Base-by-base conservation (phyloP, 2,888 invertebrate genomes). In the Aproaerema taeniolella region DNA sequence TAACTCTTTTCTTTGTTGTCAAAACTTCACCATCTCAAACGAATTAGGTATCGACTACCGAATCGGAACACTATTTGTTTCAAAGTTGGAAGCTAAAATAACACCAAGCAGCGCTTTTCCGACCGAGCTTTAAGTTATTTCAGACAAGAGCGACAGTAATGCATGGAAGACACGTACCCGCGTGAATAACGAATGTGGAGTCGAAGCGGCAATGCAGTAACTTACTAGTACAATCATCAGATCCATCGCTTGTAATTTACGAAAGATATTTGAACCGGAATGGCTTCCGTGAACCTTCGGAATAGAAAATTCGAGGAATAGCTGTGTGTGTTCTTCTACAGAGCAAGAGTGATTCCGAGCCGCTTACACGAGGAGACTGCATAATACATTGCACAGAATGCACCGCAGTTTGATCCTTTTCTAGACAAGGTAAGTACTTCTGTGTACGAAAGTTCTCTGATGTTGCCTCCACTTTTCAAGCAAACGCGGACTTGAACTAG, bases 331-430 rank as follows among this genome's bases (percentile, higher is more conserved):
- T 75, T 73, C 69, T 64, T 64, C 56, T 62, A 49, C 55, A 58
- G 55, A 49, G 56, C 61, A 43, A 60, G 67, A 77, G 80, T 74
- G 80, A 76, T 76, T 78, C 66, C 66, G 75, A 79, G 80, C 74
- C 74, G 81, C 80, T 80, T 79, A 80, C 72, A 73, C 63, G 59
- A 66, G 65, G 70, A 67, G 68, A 74, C 82, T 86, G 86, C 86
- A 86, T 86, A 85, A 86, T 82, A 83, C 81, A 86, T 85, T 70
- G 76, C 75, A 65, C 73, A 62, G 82, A 82, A 81, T 85, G 86
- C 81, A 80, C 80, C 77, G 57, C 82, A 83, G 77, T 81, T 81
- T 82, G 82, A 85, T 85, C 83, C 81, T 72, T 77, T 75, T 72
- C 80, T 75, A 81, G 82, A 83, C 82, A 79, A 77, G 75, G 80